A percentile compares a stretch with the other conserved stretches of the same genome.
These are phyloP conservation scores for Brachyrhaphis roseni DNA, from an alignment of 2,797 vertebrate genomes.

Conservation along the genomic window DNA sequence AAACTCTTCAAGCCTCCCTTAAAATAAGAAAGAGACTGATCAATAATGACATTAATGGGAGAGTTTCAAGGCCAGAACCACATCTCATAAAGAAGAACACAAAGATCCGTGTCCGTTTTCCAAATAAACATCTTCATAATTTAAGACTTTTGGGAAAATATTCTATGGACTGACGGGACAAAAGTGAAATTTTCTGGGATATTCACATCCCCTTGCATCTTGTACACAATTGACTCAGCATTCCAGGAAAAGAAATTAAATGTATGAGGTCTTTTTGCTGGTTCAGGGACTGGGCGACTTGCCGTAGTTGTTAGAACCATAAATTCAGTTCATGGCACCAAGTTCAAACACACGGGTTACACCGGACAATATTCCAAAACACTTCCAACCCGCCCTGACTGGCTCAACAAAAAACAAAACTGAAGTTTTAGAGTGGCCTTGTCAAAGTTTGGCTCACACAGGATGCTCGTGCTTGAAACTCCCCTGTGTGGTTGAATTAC, in stretches of 20 bases:
- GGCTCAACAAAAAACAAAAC: background rate
- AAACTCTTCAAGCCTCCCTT: background rate
- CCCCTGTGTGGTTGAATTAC: background rate
- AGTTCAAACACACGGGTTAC: background rate
- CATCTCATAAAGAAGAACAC: background rate
- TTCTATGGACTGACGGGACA: background rate
- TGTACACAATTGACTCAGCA: background rate
- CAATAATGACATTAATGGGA: background rate
- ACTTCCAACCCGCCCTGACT: background rate
- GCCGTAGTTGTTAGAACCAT: background rate
- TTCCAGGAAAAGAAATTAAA: background rate
- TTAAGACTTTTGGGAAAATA: background rate
- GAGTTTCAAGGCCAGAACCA: background rate
- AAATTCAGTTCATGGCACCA: background rate
- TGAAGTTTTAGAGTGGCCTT: background rate
- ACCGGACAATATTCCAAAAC: background rate
- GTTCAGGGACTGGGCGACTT: background rate
- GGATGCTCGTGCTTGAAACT: background rate
- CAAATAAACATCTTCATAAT: background rate
- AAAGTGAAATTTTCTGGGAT: background rate
- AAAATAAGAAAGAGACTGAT: background rate
- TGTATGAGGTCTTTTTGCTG: background rate
- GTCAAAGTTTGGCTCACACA: background rate
- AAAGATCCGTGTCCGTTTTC: background rate
- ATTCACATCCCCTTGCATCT: background rate